A percentile compares a stretch with the other conserved stretches of the same genome.
Conservation (phyloP, 2,113 vertebrate species). For the Prunella fulvescens region DNA sequence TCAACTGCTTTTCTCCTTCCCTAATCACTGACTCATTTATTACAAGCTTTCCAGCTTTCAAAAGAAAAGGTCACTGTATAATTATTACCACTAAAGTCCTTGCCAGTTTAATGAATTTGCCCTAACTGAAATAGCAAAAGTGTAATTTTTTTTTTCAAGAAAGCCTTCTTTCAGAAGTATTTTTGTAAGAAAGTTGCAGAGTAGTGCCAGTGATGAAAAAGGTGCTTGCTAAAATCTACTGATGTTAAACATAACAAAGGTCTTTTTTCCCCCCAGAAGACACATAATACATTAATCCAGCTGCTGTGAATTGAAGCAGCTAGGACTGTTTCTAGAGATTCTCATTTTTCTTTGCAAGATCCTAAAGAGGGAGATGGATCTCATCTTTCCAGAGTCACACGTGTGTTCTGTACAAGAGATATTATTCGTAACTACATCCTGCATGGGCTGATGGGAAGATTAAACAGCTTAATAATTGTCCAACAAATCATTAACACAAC, state of each 20-base stretch:
- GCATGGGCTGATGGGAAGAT: background rate
- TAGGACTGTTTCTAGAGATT: background rate
- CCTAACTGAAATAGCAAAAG: background rate
- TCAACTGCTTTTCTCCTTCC: background rate
- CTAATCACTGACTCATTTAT: background rate
- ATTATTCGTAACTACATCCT: constrained; percentile 1
- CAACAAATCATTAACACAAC: constrained; percentile 32
- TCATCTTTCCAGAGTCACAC: background rate
- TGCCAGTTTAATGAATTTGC: background rate
- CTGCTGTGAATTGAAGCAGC: background rate
- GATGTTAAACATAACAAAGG: background rate
- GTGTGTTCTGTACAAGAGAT: background rate
- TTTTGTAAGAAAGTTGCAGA: background rate
- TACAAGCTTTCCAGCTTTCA: background rate
- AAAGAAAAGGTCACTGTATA: constrained; percentile 9
- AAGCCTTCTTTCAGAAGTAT: background rate
- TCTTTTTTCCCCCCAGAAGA: background rate
- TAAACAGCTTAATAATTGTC: constrained; percentile 26
- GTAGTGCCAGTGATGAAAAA: background rate
- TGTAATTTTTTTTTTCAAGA: background rate
- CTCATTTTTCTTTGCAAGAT: background rate
- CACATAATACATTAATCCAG: background rate
- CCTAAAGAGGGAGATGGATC: background rate
- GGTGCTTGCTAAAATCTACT: background rate
- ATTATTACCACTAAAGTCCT: background rate